Evolutionary conservation across 2,888 invertebrate species (phyloP).

Genomic region (Tromatobia lineatoria): DNA sequence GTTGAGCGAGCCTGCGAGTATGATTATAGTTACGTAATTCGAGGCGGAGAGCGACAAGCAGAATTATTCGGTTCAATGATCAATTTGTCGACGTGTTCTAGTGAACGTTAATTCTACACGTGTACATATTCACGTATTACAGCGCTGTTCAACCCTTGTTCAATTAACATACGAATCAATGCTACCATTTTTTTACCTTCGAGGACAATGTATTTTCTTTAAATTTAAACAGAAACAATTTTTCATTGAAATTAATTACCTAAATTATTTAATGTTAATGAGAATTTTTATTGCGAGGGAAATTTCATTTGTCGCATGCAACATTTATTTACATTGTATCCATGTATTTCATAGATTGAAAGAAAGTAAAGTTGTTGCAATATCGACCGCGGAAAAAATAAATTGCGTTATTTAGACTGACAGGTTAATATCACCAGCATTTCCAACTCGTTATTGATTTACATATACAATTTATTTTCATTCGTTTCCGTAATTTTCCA

Average conservation of each 20-base stretch:
- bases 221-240: not conserved
- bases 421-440: not conserved
- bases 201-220: not conserved
- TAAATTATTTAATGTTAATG: too few relatives aligned
- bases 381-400: too few relatives aligned
- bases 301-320: not conserved
- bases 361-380: too few relatives aligned
- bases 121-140: constrained; percentile 10
- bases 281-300: too few relatives aligned
- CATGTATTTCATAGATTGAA: too few relatives aligned
- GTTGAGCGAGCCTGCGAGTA: constrained; percentile 77
- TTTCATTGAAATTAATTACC: too few relatives aligned
- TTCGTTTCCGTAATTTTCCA: constrained; percentile 41
- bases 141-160: not conserved
- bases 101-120: constrained; percentile 63
- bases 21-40: constrained; percentile 77
- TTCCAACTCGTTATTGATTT: constrained; percentile 13
- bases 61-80: constrained; percentile 80
- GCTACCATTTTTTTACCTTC: not conserved
- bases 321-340: not conserved
- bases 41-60: constrained; percentile 74
- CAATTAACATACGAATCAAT: not conserved
- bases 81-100: constrained; percentile 77
- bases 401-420: not conserved
- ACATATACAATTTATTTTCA: not conserved